Evolutionary conservation across 2,888 invertebrate genomes (phyloP).

Genomic region (Noctua janthe): DNA sequence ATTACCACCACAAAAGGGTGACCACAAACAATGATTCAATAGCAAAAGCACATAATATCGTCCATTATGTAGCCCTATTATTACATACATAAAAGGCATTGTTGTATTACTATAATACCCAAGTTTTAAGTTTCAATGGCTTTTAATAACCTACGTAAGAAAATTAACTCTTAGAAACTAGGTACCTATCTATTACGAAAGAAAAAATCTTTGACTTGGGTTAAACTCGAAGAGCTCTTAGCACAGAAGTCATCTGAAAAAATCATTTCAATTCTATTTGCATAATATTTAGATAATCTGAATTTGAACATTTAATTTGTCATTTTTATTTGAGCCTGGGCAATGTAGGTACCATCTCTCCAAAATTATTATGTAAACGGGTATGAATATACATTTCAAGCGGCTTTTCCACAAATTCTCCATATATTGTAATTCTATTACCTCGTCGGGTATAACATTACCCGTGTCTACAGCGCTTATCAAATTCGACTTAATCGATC

Average conservation of each 20-base stretch:
- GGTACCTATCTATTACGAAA: background rate
- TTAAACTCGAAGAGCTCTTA: conserved; percentile 2
- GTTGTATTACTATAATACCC: conserved; percentile 52
- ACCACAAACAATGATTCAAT: conserved; percentile 42
- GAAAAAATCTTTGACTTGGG: background rate
- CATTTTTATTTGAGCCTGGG: conserved; percentile 3
- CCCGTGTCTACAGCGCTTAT: conserved; percentile 16
- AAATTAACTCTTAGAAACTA: background rate
- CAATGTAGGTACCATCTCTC: background rate
- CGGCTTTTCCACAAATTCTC: conserved; percentile 7
- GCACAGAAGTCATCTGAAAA: background rate
- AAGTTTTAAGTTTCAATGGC: conserved; percentile 53
- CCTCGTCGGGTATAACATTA: conserved; percentile 1
- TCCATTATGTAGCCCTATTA: conserved; percentile 56
- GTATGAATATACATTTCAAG: conserved; percentile 11
- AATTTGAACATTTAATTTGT: background rate
- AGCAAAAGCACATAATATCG: conserved; percentile 51
- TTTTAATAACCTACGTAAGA: conserved; percentile 20
- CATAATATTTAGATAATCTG: background rate
- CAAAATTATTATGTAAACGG: background rate
- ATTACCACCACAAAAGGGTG: conserved; percentile 32
- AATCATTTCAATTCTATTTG: background rate
- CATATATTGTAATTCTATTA: conserved; percentile 20
- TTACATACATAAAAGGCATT: conserved; percentile 49
- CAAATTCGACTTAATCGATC: conserved; percentile 31